A percentile compares a stretch with the other conserved stretches of the same genome.
Evolutionary conservation across 2,797 vertebrate genomes (phyloP).

Genomic region (Sternotherus odoratus): DNA sequence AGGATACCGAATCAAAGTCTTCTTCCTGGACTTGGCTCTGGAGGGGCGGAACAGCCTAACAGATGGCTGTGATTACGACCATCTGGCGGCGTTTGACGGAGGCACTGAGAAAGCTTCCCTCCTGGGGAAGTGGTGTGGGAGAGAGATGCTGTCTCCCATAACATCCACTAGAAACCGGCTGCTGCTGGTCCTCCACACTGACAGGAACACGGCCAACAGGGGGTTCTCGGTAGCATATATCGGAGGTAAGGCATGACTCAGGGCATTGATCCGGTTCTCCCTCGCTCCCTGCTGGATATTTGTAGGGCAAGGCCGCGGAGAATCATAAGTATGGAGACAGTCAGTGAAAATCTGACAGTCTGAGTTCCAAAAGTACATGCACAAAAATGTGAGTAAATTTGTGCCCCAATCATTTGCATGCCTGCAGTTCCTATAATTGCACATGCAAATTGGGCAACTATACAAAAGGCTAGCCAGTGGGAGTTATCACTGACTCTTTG

Average conservation of each 20-base stretch:
- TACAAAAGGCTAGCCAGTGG: not conserved
- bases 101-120: constrained; percentile 81
- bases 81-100: constrained; percentile 88
- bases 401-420: not conserved
- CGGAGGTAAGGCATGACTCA: constrained; percentile 85
- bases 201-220: constrained; percentile 87
- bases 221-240: constrained; percentile 92
- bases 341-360: not conserved
- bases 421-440: not conserved
- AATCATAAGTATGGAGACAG: not conserved
- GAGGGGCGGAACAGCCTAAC: constrained; percentile 93
- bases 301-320: not conserved
- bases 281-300: not conserved
- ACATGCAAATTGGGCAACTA: not conserved
- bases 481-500: not conserved
- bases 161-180: constrained; percentile 88
- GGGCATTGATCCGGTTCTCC: not conserved
- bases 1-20: constrained; percentile 91
- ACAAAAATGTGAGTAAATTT: not conserved
- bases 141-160: constrained; percentile 81
- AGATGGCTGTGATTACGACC: constrained; percentile 91
- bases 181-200: constrained; percentile 91
- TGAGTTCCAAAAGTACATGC: not conserved
- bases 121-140: constrained; percentile 93
- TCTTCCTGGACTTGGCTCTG: constrained; percentile 90